A percentile compares a stretch with the other conserved stretches of the same genome.
These are phyloP conservation scores for Harmothoe impar DNA, from an alignment of 2,888 invertebrate species.

Conservation along the genomic window DNA sequence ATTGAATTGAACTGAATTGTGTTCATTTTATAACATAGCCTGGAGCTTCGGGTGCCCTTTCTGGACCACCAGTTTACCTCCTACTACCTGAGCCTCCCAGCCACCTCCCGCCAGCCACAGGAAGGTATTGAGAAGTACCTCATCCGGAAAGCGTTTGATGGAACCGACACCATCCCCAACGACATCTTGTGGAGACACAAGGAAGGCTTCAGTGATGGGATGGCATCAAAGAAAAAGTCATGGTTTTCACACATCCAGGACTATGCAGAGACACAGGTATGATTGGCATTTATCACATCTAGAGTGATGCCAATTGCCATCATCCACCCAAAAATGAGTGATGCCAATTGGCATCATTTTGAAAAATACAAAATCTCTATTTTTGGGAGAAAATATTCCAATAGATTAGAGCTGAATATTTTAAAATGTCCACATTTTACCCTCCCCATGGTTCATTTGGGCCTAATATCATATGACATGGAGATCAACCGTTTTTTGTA, in stretches of 20 bases:
- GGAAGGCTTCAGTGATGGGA: conserved; percentile 87
- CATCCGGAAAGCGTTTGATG: conserved; percentile 92
- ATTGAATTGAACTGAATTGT: no score
- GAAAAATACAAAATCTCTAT: no score
- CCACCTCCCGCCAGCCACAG: conserved; percentile 89
- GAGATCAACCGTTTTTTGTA: no score
- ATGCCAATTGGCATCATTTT: no score
- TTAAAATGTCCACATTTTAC: no score
- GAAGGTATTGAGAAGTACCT: conserved; percentile 93
- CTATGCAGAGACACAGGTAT: conserved; percentile 79
- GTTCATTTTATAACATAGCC: conserved; percentile 70
- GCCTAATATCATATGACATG: no score
- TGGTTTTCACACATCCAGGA: conserved; percentile 81
- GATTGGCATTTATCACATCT: no score
- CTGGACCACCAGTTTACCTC: conserved; percentile 93
- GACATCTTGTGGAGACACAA: conserved; percentile 96
- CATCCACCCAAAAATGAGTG: conserved; percentile 80
- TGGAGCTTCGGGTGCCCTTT: conserved; percentile 91
- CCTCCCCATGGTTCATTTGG: no score
- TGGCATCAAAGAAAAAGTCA: conserved; percentile 79
- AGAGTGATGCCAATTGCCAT: no score
- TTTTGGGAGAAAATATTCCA: no score
- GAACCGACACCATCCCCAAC: conserved; percentile 89
- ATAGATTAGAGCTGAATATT: no score
- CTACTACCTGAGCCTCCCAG: conserved; percentile 90